Evolutionary conservation across 2,113 vertebrate species (phyloP), one percentile per base, ranked within the genome.

Genomic region (Labeo catla): DNA sequence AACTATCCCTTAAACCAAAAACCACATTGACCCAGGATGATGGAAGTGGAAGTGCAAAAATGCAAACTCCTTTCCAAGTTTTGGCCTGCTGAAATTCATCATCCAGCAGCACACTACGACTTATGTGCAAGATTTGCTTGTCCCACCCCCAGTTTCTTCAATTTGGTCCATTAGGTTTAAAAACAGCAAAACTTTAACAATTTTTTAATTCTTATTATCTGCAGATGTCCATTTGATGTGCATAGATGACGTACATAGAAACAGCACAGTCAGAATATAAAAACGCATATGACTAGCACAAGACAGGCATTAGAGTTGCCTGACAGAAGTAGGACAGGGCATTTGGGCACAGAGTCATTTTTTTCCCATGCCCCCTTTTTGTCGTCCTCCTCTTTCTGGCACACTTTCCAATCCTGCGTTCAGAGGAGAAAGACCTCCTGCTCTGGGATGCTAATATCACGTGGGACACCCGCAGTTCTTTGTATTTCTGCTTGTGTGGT

Each of bases 251-350:
- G 21, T 73, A 52, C 73, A 76, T 76, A 12, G 21, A 76, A 76
- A 49, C 47, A 11, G 72, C 72, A n/a, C 9, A 47, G 72, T 76
- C 72, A 50, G 45, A 34, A 15, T 28, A 45, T 43, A 76, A 76
- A 34, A 28, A 52, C 2, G 23, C 8, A 34, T 76, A 28, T 66
- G 13, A 82, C 63, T 68, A 34, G 43, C 59, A 81, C 39, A 63
- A 43, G 59, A 45, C 79, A 16, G 39, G 39, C 61, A 68, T 81
- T 81, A 50, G n/a, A 49, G 63, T 19, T 12, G 49, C 54, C 57
- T 72, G 81, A 72, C 81, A 83, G 66, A 83, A 83, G 66, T 83
- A 72, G 81, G 66, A 83, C 81, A 72, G 65, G 65, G 28, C 66
- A 57, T 83, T 83, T 83, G 65, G 49, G 47, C 81, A 83, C 49